phyloP scores from a whole-genome alignment of 2,888 invertebrate genomes.

The Tiphia femorata region DNA sequence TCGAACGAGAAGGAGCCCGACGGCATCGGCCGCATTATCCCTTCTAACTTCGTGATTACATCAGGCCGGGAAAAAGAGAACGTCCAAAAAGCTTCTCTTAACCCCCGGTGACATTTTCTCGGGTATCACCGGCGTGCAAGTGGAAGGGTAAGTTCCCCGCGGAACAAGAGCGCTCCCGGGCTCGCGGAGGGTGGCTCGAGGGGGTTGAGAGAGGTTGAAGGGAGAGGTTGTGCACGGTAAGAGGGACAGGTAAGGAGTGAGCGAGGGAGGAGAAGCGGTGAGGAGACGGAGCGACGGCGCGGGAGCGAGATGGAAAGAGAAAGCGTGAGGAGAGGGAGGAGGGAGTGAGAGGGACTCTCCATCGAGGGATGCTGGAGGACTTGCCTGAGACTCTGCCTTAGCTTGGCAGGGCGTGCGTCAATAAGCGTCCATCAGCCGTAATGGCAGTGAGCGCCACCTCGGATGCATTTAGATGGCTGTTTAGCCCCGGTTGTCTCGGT shows the following conservation, averaged over 20 bases:
- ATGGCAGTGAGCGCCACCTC: slow-evolving; percentile 69
- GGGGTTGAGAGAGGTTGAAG: too few species aligned
- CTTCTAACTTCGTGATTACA: too few species aligned
- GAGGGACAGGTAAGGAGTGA: too few species aligned
- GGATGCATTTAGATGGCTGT: slow-evolving; percentile 70
- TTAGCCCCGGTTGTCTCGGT: slow-evolving; percentile 68
- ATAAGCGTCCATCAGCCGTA: slow-evolving; percentile 70
- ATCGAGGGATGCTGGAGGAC: slow-evolving; percentile 49
- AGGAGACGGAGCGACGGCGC: slow-evolving; percentile 23
- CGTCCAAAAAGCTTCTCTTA: slow-evolving; percentile 18
- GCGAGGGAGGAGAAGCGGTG: too few species aligned
- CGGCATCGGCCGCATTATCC: too few species aligned
- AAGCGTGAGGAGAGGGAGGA: slow-evolving; percentile 9
- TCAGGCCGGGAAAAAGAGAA: slow-evolving; percentile 15
- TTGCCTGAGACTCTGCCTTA: slow-evolving; percentile 53
- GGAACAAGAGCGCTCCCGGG: slow-evolving; percentile 1
- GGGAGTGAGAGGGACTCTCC: slow-evolving; percentile 31
- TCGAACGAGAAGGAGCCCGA: not conserved
- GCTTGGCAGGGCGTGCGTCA: slow-evolving; percentile 67
- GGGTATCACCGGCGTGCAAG: slow-evolving; percentile 15
- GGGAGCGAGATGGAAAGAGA: slow-evolving; percentile 20
- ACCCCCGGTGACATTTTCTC: slow-evolving; percentile 24
- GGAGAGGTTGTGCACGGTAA: too few species aligned
- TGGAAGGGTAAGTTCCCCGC: slow-evolving; percentile 11
- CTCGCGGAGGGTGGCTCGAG: too few species aligned